phyloP scores from a whole-genome alignment of 92 coral and sea anemone genomes.

The Umimayanthus chanpuru region DNA sequence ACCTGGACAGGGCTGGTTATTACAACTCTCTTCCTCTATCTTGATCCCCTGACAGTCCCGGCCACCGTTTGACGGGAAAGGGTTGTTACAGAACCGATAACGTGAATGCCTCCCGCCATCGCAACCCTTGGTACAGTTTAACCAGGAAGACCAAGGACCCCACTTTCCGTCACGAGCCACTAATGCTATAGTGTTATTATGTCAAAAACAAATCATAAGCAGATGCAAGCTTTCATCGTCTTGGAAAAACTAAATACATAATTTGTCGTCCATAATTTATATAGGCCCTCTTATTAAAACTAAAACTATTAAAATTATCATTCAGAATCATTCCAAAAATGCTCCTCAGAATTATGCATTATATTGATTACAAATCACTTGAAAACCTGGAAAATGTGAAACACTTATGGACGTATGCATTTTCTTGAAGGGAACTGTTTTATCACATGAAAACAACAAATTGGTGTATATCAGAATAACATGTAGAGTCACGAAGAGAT shows the following conservation, averaged over 20 bases:
- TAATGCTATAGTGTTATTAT: conserved; percentile 21
- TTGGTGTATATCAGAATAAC: too few relatives aligned
- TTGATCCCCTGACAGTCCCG: conserved; percentile 47
- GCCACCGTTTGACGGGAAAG: conserved; percentile 53
- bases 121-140: conserved; percentile 54
- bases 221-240: background rate
- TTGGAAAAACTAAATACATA: too few relatives aligned
- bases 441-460: too few relatives aligned
- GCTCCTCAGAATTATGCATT: background rate
- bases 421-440: too few relatives aligned
- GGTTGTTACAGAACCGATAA: conserved; percentile 65
- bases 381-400: background rate
- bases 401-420: too few relatives aligned
- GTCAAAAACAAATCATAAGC: background rate
- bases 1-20: conserved; percentile 58
- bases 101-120: conserved; percentile 51
- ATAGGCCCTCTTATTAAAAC: background rate
- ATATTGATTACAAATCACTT: background rate
- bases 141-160: conserved; percentile 54
- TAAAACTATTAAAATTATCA: too few relatives aligned
- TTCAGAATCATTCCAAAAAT: background rate
- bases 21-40: conserved; percentile 46
- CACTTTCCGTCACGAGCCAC: conserved; percentile 51
- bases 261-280: background rate
- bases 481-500: too few relatives aligned